Conservation (phyloP, 2,888 invertebrate genomes). For the Agrochola lychnidis region DNA sequence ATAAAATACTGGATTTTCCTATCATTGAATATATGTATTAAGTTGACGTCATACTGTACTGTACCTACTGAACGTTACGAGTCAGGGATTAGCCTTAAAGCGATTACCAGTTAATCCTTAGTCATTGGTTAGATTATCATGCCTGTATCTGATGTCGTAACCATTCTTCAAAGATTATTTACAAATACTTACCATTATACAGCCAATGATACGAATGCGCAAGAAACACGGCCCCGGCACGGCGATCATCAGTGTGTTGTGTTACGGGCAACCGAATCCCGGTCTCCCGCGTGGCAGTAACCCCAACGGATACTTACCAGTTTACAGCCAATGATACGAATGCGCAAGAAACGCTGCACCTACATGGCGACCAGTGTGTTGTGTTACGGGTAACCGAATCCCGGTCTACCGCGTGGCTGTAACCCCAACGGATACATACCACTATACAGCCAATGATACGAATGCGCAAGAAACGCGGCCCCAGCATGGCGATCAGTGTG, state of each 20-base stretch:
- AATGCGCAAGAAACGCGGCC: not conserved
- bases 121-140: not conserved
- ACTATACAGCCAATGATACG: not conserved
- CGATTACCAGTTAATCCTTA: conserved; percentile 23
- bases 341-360: too few relatives aligned
- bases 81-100: conserved; percentile 20
- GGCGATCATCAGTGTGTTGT: not conserved
- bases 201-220: too few relatives aligned
- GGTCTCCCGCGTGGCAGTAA: not conserved
- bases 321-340: not conserved
- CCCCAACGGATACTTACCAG: not conserved
- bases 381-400: not conserved
- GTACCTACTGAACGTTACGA: not conserved
- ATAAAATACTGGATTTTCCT: not conserved
- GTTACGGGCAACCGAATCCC: not conserved
- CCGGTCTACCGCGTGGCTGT: not conserved
- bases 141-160: not conserved
- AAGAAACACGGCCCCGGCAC: too few relatives aligned
- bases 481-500: not conserved
- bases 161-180: not conserved
- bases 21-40: not conserved
- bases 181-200: not conserved
- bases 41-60: not conserved
- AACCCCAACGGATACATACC: not conserved
- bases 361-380: not conserved